phyloP scores from a whole-genome alignment of 2,888 invertebrate species.

The Agriopis marginaria region DNA sequence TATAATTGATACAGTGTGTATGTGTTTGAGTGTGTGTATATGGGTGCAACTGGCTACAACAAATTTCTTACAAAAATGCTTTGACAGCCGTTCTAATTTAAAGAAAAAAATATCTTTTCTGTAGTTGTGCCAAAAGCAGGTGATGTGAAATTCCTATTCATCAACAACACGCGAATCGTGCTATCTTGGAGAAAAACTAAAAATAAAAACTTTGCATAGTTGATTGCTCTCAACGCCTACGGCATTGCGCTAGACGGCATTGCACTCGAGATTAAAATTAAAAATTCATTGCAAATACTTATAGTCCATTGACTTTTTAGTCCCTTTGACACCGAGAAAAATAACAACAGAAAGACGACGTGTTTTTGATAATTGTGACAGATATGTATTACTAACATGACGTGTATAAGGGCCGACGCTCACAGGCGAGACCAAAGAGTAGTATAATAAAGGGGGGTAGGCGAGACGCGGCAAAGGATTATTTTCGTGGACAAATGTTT shows the following conservation, averaged over 20 bases:
- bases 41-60: no score
- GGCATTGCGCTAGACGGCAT: background rate
- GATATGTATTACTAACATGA: background rate
- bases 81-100: no score
- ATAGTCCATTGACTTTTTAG: background rate
- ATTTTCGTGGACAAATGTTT: no score
- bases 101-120: no score
- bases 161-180: background rate
- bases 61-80: no score
- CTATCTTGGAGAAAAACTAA: background rate
- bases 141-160: no score
- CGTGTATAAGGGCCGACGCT: background rate
- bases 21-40: no score
- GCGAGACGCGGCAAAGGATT: no score
- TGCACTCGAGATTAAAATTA: background rate
- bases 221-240: slow-evolving; percentile 2
- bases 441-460: no score
- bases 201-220: background rate
- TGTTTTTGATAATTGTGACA: background rate
- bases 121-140: no score
- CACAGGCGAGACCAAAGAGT: no score
- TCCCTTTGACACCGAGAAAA: background rate
- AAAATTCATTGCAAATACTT: background rate
- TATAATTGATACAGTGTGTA: no score
- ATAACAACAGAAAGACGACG: background rate